Base-by-base conservation (phyloP, 2,888 invertebrate genomes). In the Nowickia ferox region DNA sequence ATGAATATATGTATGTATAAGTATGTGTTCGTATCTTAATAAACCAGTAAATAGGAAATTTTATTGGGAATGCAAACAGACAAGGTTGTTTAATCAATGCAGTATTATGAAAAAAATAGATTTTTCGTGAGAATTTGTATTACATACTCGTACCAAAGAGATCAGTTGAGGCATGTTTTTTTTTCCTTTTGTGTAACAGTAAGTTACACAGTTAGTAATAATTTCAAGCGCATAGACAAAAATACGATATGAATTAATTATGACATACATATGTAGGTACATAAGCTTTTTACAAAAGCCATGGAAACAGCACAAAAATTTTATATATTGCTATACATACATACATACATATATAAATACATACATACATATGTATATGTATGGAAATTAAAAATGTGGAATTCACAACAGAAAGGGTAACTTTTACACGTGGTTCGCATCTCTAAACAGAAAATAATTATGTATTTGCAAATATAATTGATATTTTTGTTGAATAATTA, bases 161-260 rank as follows among this genome's bases (percentile, higher is more conserved):
- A 46, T 66, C 22, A 48, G 9, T 22, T 44, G 8, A 4, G 9
- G 2, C 19, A 44, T 22, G 10, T 44, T 19, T 10, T 2, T 44
- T 4, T 19, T 48, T 53, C 51, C 44, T 65, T 69, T 63, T 38
- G 22, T 65, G 46, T 3, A 71, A 48, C 44, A 55, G 48, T 15
- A 63, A 55, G 65, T 71, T 55, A n/a, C n/a, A n/a, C n/a, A n/a
- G 69, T 75, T 79, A 84, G 51, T 46, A 46, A 68, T 51, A n/a
- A 38, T 72, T 30, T 22, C 22, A 30, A 72, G 68, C 59, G 77
- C 72, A 72, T 77, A 78, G 51, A 66, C 15, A 17, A 55, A 38
- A 30, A 30, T 30, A 30, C 30, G 30, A 17, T n/a, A n/a, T 15
- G 8, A n/a, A 57, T 8, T 15, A 38, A 9, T 15, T 30, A 57